Evolutionary conservation across 2,888 invertebrate species (phyloP), one percentile per base, ranked within the genome.

Genomic region (Drosophila parthenogenetica): DNA sequence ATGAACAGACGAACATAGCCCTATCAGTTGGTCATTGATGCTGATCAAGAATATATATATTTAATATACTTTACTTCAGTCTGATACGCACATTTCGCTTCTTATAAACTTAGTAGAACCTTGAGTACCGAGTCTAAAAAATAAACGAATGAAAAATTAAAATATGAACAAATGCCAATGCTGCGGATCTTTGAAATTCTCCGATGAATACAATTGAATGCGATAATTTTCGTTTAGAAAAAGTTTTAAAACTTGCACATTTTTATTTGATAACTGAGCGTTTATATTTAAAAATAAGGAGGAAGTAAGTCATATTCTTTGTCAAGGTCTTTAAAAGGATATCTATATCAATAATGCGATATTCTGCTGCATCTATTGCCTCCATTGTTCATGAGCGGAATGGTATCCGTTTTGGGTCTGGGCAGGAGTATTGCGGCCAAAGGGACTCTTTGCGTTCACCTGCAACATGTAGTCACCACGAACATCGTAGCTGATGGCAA

Each of bases 381-480:
- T 81, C 90, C 87, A 88, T 13, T 73, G 13, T 17, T 89, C 64
- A 48, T 88, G 91, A 13, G 57, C 59, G 32, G 72, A 65, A 39
- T 90, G 89, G 64, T 84, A 88, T 64, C 58, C 64, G 63, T 57
- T 78, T 67, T 90, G 90, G 53, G 73, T 83, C 40, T 87, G 75
- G 66, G 90, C 89, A 10, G 90, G 87, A 0, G 87, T 67, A 17
- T 83, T 87, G 61, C 79, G 81, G 17, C 92, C 92, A 76, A 90
- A 92, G 11, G 92, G 92, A 35, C 87, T 80, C 61, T 86, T 83
- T 10, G 86, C 19, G 59, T 91, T 92, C 35, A 92, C 92, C 75
- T 89, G 81, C 49, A 92, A 77, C 35, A 91, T 89, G 77, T 88
- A 92, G 68, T 90, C 90, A 22, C 92, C 92, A 61, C 87, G 81